Conservation (phyloP, 2,888 invertebrate species). For the Orthonychiurus folsomi region DNA sequence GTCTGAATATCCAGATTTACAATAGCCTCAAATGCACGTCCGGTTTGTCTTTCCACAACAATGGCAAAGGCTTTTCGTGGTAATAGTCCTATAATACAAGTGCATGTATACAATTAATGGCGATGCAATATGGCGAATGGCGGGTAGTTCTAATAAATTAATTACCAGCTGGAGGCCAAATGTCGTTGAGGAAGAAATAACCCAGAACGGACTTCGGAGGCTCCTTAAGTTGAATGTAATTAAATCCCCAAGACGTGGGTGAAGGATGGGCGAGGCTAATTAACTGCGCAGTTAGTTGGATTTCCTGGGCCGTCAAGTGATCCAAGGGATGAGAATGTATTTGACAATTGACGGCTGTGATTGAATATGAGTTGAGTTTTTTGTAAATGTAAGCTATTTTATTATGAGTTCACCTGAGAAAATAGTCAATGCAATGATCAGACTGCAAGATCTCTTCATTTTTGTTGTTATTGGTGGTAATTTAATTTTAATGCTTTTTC, state of each 20-base stretch:
- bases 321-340: conserved; percentile 31
- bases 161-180: neutral
- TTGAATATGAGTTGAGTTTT: no score
- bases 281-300: conserved; percentile 18
- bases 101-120: neutral
- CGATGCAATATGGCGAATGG: neutral
- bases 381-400: no score
- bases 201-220: conserved; percentile 23
- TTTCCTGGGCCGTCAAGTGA: conserved; percentile 26
- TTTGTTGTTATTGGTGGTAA: no score
- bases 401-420: no score
- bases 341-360: neutral
- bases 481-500: no score
- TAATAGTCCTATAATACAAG: neutral
- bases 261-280: conserved; percentile 18
- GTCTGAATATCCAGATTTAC: conserved; percentile 22
- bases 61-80: conserved; percentile 26
- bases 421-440: no score
- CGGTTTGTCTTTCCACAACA: conserved; percentile 25
- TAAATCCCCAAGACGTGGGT: conserved; percentile 27
- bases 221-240: conserved; percentile 28
- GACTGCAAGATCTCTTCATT: no score
- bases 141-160: neutral
- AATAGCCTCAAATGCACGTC: conserved; percentile 24
- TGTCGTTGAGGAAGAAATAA: neutral